Conservation (phyloP, 2,888 invertebrate genomes). For the Myopa testacea region DNA sequence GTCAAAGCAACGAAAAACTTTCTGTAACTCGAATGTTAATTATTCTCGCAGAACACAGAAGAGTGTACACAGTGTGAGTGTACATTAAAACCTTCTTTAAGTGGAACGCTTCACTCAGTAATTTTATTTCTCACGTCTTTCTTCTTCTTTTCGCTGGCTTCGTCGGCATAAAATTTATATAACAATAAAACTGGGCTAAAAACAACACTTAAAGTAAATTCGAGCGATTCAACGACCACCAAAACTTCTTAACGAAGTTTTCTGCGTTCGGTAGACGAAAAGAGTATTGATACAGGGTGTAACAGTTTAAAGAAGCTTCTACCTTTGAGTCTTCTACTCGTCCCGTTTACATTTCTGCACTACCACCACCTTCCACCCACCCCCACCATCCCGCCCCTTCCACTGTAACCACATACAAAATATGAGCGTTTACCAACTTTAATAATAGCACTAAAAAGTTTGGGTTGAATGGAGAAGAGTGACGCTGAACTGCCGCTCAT, state of each 20-base stretch:
- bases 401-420: too few species aligned
- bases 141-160: neutral
- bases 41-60: too few species aligned
- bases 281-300: neutral
- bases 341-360: too few species aligned
- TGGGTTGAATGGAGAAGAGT: neutral
- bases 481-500: neutral
- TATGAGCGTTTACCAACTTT: neutral
- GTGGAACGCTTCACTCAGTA: constrained; percentile 12
- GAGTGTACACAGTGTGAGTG: too few species aligned
- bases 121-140: neutral
- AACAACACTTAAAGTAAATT: constrained; percentile 17
- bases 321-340: too few species aligned
- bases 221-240: constrained; percentile 15
- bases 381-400: too few species aligned
- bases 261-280: neutral
- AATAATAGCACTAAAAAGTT: constrained; percentile 18
- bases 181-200: constrained; percentile 30
- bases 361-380: neutral
- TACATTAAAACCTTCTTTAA: neutral
- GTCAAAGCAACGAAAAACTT: too few species aligned
- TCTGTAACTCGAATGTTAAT: too few species aligned
- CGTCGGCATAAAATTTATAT: neutral
- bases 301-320: neutral
- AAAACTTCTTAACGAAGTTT: neutral